Percentiles rank a stretch among this genome's conserved stretches.
phyloP scores from a whole-genome alignment of 2,797 vertebrate genomes.

The Peromyscus aztecus region DNA sequence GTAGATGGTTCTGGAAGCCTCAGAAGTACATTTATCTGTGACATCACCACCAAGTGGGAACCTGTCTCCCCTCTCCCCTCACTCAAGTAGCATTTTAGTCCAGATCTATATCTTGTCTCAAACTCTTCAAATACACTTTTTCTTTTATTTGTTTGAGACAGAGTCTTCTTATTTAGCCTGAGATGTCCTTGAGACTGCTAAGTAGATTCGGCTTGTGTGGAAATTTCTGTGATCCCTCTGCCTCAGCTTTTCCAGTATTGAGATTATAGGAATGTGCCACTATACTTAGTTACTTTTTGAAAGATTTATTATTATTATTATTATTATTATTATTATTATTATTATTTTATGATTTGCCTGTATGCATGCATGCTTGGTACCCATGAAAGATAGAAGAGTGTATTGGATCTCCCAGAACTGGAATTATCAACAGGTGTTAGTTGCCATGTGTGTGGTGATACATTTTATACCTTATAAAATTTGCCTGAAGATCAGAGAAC shows the following conservation, averaged over 20 bases:
- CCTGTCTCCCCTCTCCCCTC: background rate
- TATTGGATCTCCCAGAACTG: background rate
- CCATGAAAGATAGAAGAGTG: background rate
- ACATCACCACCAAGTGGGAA: background rate
- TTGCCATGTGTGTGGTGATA: too few species aligned
- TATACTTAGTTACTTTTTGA: background rate
- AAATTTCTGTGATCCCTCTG: background rate
- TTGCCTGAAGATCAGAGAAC: too few species aligned
- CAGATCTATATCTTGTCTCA: background rate
- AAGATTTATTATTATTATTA: background rate
- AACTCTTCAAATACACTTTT: background rate
- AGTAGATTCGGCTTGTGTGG: background rate
- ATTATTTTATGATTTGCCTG: background rate
- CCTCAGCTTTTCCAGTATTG: background rate
- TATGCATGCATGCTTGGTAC: background rate
- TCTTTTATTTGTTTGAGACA: background rate
- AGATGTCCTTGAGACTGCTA: background rate
- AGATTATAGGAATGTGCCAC: background rate
- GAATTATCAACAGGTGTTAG: background rate
- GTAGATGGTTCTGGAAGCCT: background rate
- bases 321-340: background rate
- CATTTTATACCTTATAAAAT: too few species aligned
- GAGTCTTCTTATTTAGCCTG: background rate
- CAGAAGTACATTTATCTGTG: constrained; percentile 30
- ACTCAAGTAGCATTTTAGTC: background rate